Conservation (phyloP, 2,113 vertebrate genomes). For the Labeo rohita region DNA sequence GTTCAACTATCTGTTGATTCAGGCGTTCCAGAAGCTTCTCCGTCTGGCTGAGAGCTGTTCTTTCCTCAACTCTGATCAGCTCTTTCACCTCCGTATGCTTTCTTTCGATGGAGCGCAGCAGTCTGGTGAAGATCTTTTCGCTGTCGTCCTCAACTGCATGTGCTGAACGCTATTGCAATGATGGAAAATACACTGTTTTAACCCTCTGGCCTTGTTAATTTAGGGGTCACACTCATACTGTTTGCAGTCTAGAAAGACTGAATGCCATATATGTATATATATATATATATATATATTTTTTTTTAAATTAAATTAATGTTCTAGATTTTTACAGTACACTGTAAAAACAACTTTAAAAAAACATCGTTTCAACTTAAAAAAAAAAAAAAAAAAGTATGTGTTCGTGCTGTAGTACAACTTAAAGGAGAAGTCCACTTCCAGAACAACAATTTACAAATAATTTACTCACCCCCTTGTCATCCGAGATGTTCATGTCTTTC, state of each 20-base stretch:
- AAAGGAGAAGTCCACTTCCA: no score
- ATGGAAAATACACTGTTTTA: neutral
- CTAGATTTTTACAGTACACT: no score
- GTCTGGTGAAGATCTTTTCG: constrained; percentile 55
- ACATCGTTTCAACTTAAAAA: no score
- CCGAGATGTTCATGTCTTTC: no score
- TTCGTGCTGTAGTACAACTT: no score
- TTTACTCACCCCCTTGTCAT: no score
- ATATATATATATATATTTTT: no score
- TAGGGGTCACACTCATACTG: neutral
- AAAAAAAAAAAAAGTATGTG: no score
- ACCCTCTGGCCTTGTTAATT: neutral
- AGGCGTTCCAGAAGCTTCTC: constrained; percentile 50
- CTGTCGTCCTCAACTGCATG: constrained; percentile 58
- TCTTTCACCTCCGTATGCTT: constrained; percentile 54
- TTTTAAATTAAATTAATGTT: no score
- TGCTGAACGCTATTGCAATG: constrained; percentile 48
- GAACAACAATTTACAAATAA: no score
- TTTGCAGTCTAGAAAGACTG: neutral
- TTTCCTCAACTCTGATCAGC: constrained; percentile 55
- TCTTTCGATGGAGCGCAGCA: constrained; percentile 53
- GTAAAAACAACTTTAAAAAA: no score
- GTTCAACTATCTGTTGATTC: constrained; percentile 52
- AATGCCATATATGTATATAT: no score
- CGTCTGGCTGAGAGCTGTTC: constrained; percentile 38